Evolutionary conservation across 1,140 invertebrate genomes (phyloP), one percentile per base, ranked within the genome.

Genomic region (Drosophila pruinosa): DNA sequence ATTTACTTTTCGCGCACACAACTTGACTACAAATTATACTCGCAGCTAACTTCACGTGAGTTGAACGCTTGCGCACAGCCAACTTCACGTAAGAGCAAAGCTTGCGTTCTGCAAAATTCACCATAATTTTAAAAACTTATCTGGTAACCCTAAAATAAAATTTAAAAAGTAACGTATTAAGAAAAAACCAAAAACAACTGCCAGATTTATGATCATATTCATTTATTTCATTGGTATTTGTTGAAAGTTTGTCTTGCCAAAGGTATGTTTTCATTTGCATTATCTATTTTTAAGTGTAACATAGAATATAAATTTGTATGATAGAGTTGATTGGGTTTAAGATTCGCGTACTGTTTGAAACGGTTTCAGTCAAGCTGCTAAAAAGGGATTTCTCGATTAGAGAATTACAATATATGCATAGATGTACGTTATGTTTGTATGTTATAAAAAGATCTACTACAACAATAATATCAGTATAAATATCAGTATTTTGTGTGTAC

Each of bases 381-480:
- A 79, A 77, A 75, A 58, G 72, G 56, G 48, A 56, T 47, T 47
- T 65, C 48, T 71, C 38, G 36, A 39, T 56, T 45, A 59, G 36
- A 48, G 58, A 72, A 43, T 67, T 50, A 36, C 53, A 41, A 31
- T 48, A 34, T 50, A 26, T 34, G 22, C 61, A 34, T 67, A 26
- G 61, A 50, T 68, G 69, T 62, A 77, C 2, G 22, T 21, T 31
- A 22, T 47, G 28, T 43, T 14, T 47, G 45, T 45, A 39, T 63
- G 21, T 79, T 81, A 86, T 75, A 77, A 86, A 86, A 77, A 81
- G 81, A 81, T 64, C 78, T 86, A 86, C 82, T 88, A 78, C 85
- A 86, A 86, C 81, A 86, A 78, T 86, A 69, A 75, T 85, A 81
- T 86, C 65, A 70, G 34, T 72, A 81, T 86, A 62, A 70, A 26